These are phyloP conservation scores for Sarcoramphus papa DNA, from an alignment of 2,797 vertebrate species.

Conservation along the genomic window DNA sequence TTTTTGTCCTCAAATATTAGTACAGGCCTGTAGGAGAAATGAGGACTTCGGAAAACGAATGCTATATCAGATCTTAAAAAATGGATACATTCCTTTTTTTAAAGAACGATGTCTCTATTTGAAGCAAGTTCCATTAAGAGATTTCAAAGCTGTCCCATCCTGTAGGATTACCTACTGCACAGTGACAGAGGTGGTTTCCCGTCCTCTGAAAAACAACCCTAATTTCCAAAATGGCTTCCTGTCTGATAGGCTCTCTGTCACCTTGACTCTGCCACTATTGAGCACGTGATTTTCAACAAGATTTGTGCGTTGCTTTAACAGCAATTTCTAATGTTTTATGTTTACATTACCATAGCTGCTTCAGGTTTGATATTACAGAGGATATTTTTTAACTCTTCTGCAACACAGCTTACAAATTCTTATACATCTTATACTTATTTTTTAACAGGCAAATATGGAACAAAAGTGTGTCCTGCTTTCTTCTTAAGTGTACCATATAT, in stretches of 20 bases:
- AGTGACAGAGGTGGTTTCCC: background rate
- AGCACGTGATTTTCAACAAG: background rate
- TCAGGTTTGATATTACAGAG: background rate
- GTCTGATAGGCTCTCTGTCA: background rate
- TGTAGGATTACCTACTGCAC: background rate
- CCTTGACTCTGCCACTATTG: background rate
- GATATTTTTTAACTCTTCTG: background rate
- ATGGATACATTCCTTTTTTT: background rate
- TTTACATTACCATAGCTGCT: background rate
- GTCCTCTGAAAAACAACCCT: background rate
- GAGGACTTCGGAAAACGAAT: background rate
- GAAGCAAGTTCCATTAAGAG: background rate
- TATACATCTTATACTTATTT: background rate
- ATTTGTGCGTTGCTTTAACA: background rate
- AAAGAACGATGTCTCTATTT: background rate
- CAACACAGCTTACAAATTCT: background rate
- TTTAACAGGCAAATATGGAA: constrained; percentile 86
- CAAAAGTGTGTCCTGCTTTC: constrained; percentile 78
- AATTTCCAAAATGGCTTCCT: background rate
- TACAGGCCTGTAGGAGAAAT: background rate
- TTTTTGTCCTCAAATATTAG: background rate
- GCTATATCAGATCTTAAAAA: background rate
- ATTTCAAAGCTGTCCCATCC: background rate
- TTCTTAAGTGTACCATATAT: constrained; percentile 83
- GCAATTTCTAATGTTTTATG: background rate